Conservation (phyloP, 2,797 vertebrate species). For the Halcyon chelicuti region DNA sequence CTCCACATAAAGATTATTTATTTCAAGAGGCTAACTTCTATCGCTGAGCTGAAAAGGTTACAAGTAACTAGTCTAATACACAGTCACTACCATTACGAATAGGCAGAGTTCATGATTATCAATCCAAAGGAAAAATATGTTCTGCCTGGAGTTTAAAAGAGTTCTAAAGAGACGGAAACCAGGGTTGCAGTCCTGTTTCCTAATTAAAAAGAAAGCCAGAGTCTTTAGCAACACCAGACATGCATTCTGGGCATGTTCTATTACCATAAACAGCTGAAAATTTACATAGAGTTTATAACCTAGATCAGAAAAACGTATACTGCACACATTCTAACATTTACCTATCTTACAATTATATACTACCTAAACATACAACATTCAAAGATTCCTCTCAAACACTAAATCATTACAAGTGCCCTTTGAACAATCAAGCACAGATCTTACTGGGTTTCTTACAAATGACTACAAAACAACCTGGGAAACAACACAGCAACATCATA, state of each 20-base stretch:
- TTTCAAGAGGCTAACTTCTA: not conserved
- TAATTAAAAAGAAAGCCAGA: not conserved
- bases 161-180: not conserved
- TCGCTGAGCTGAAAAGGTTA: not conserved
- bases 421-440: not conserved
- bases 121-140: not conserved
- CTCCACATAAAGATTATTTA: not conserved
- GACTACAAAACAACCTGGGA: not conserved
- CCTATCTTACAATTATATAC: rapidly evolving
- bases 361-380: not conserved
- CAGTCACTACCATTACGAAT: not conserved
- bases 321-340: no score
- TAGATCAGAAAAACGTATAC: not conserved
- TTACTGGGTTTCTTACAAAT: not conserved
- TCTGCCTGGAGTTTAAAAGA: not conserved
- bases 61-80: not conserved
- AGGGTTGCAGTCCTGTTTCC: not conserved
- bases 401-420: not conserved
- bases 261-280: not conserved
- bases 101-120: not conserved
- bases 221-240: not conserved
- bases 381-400: not conserved
- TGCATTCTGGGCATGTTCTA: not conserved
- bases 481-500: not conserved
- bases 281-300: not conserved